These are phyloP conservation scores for Drosophila colorata DNA, from an alignment of 2,888 invertebrate species.

Conservation along the genomic window DNA sequence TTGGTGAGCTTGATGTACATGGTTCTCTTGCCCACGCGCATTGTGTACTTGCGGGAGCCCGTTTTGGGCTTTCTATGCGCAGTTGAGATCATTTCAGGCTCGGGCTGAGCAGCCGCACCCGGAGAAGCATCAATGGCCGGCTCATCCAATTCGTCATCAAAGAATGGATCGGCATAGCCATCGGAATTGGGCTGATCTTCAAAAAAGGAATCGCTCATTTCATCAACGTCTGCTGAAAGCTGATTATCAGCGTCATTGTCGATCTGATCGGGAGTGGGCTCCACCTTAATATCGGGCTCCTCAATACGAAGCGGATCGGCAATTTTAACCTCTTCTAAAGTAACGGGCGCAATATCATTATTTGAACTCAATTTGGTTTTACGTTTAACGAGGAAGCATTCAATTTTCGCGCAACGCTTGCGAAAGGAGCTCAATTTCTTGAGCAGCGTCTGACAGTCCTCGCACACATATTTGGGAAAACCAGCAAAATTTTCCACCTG, in stretches of 20 bases:
- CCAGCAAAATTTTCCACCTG: slow-evolving; percentile 56
- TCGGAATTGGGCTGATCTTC: slow-evolving; percentile 16
- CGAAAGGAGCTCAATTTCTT: slow-evolving; percentile 54
- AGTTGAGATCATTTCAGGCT: background rate
- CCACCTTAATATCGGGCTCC: slow-evolving; percentile 24
- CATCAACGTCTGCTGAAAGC: background rate
- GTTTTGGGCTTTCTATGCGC: slow-evolving; percentile 7
- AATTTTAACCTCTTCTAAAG: slow-evolving; percentile 1
- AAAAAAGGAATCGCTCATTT: slow-evolving; percentile 1
- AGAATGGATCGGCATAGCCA: slow-evolving; percentile 1
- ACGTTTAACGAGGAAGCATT: slow-evolving; percentile 44
- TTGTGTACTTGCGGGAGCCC: slow-evolving; percentile 60
- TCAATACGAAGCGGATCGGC: slow-evolving; percentile 54
- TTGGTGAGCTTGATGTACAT: slow-evolving; percentile 70
- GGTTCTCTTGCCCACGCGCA: slow-evolving; percentile 66
- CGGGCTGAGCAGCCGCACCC: background rate
- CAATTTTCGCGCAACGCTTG: slow-evolving; percentile 63
- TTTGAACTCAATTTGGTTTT: slow-evolving; percentile 24
- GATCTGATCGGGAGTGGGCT: background rate
- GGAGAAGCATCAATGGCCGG: background rate
- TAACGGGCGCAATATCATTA: background rate
- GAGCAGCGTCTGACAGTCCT: slow-evolving; percentile 52
- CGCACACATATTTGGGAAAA: slow-evolving; percentile 52
- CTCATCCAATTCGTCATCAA: slow-evolving; percentile 6
- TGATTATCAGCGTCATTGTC: background rate